phyloP scores from a whole-genome alignment of 1,140 invertebrate species.

The Drosophila oshimai region DNA sequence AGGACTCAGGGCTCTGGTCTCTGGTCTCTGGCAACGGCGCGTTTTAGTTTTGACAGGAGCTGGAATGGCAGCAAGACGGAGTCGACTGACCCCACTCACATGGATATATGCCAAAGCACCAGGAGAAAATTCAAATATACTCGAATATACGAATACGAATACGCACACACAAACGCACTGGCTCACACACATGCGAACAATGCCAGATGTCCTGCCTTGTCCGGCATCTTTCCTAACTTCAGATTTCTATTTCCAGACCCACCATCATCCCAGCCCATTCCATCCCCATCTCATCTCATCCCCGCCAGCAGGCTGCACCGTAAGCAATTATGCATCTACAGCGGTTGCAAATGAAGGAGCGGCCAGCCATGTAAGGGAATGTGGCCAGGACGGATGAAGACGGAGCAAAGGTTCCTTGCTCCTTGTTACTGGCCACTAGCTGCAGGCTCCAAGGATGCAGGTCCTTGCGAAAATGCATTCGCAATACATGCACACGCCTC shows the following conservation, averaged over 20 bases:
- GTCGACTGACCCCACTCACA: slow-evolving; percentile 32
- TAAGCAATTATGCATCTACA: slow-evolving; percentile 60
- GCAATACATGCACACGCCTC: background rate
- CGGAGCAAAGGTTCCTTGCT: slow-evolving; percentile 7
- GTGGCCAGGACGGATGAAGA: slow-evolving; percentile 17
- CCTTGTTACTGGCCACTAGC: slow-evolving; percentile 5
- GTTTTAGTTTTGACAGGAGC: slow-evolving; percentile 77
- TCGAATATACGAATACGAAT: slow-evolving; percentile 14
- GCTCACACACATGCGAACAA: slow-evolving; percentile 24
- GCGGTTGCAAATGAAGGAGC: slow-evolving; percentile 40
- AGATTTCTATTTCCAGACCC: slow-evolving; percentile 42
- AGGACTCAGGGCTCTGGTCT: background rate
- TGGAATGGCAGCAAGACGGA: slow-evolving; percentile 53
- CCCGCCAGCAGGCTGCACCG: slow-evolving; percentile 22
- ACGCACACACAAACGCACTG: background rate
- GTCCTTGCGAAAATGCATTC: slow-evolving; percentile 31
- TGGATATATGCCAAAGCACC: slow-evolving; percentile 21
- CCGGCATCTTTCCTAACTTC: slow-evolving; percentile 59
- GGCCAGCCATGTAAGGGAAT: slow-evolving; percentile 29
- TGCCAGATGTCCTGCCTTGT: slow-evolving; percentile 57
- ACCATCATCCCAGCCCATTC: slow-evolving; percentile 5
- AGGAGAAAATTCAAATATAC: slow-evolving; percentile 57
- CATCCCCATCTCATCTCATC: background rate
- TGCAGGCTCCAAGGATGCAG: slow-evolving; percentile 19
- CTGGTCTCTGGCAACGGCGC: slow-evolving; percentile 58